These are phyloP conservation scores for Corella eumyota DNA, from an alignment of 23 tunicate species.

Conservation along the genomic window DNA sequence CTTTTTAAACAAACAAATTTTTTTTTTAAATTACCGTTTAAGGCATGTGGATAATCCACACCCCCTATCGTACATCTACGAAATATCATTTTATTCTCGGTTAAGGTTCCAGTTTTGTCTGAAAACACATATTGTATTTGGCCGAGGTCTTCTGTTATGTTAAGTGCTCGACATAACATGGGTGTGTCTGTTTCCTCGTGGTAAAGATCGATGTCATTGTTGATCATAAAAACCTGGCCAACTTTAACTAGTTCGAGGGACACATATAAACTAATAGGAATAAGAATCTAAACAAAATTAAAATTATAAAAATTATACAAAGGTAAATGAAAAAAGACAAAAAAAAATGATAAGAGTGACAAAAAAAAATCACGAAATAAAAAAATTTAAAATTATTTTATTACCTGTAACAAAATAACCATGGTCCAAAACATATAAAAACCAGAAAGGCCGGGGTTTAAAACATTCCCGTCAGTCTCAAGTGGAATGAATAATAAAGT, in stretches of 20 bases:
- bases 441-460: constrained; percentile 67
- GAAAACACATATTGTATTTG: constrained; percentile 94
- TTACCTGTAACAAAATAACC: constrained; percentile 94
- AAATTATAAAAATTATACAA: neutral
- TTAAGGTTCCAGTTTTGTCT: constrained; percentile 97
- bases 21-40: constrained; percentile 83
- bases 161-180: constrained; percentile 78
- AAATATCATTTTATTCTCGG: constrained; percentile 96
- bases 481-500: constrained; percentile 55
- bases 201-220: constrained; percentile 79
- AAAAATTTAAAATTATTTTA: neutral
- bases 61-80: constrained; percentile 87
- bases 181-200: constrained; percentile 80
- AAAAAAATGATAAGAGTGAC: neutral
- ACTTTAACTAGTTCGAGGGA: constrained; percentile 92
- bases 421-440: constrained; percentile 98
- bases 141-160: constrained; percentile 97
- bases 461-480: constrained; percentile 19
- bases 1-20: too few species aligned
- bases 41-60: constrained; percentile 86
- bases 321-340: neutral
- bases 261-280: constrained; percentile 97
- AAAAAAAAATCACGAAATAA: neutral
- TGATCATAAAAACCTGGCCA: constrained; percentile 95
- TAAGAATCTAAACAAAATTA: constrained; percentile 48